These are phyloP conservation scores for Leptopilina syphax DNA, from an alignment of 2,888 invertebrate genomes.

Conservation along the genomic window DNA sequence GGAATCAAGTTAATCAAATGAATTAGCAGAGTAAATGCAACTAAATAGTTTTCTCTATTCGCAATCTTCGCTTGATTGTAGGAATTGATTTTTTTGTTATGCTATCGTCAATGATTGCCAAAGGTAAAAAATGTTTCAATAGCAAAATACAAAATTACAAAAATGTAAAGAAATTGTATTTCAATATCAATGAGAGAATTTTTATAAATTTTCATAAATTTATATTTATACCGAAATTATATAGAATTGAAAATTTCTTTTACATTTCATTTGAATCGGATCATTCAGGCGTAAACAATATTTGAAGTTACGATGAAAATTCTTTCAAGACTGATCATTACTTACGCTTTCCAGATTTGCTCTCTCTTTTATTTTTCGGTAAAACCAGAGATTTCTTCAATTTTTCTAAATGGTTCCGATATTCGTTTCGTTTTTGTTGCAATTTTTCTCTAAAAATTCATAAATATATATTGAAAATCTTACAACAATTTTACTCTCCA, in stretches of 20 bases:
- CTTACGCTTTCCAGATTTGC: slow-evolving; percentile 24
- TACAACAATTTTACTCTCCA: no score
- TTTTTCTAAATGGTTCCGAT: slow-evolving; percentile 14
- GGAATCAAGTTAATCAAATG: not conserved
- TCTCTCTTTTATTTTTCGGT: slow-evolving; percentile 4
- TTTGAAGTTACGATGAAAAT: not conserved
- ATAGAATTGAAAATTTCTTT: not conserved
- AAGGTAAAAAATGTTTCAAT: not conserved
- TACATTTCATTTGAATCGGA: not conserved
- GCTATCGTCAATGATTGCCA: not conserved
- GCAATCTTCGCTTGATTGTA: not conserved
- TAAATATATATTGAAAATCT: no score
- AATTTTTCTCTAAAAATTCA: not conserved
- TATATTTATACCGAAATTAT: not conserved
- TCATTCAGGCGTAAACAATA: not conserved
- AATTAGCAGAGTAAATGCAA: not conserved
- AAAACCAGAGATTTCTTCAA: slow-evolving; percentile 11
- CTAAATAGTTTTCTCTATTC: not conserved
- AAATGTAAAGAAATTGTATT: not conserved
- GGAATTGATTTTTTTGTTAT: not conserved
- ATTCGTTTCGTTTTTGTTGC: slow-evolving; percentile 15
- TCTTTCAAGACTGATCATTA: not conserved
- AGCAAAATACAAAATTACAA: no score
- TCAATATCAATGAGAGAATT: no score
- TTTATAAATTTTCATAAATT: no score